Evolutionary conservation across 2,888 invertebrate genomes (phyloP).

Genomic region (Lasioglossum vierecki): DNA sequence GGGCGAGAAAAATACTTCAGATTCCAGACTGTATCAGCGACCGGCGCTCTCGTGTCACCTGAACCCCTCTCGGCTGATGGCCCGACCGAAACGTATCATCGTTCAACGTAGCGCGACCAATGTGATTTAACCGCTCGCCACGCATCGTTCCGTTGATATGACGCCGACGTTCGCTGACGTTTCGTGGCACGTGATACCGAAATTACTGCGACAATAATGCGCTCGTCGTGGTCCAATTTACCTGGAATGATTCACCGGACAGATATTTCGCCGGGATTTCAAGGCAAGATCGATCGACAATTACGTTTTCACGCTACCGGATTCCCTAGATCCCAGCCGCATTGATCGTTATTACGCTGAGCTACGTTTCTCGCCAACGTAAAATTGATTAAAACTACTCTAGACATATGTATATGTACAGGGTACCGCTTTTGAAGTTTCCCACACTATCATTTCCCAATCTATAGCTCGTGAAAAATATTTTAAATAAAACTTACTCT

Average conservation of each 20-base stretch:
- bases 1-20: conserved; percentile 76
- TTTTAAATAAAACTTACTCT: background rate
- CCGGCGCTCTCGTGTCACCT: conserved; percentile 58
- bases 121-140: conserved; percentile 67
- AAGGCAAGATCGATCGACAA: conserved; percentile 38
- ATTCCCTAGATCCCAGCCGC: background rate
- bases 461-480: background rate
- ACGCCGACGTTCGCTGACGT: conserved; percentile 68
- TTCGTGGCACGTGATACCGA: conserved; percentile 59
- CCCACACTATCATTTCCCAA: background rate
- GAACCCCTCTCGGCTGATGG: conserved; percentile 53
- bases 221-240: conserved; percentile 47
- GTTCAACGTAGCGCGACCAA: conserved; percentile 59
- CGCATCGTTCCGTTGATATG: conserved; percentile 63
- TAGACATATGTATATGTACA: too few relatives aligned
- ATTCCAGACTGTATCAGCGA: conserved; percentile 71
- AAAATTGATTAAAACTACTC: background rate
- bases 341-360: background rate
- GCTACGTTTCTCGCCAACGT: background rate
- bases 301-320: conserved; percentile 27
- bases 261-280: conserved; percentile 48
- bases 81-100: conserved; percentile 66
- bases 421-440: too few relatives aligned
- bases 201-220: conserved; percentile 61
- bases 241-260: conserved; percentile 47